Base-by-base conservation (phyloP, 2,797 vertebrate species). In the Mycteria americana region DNA sequence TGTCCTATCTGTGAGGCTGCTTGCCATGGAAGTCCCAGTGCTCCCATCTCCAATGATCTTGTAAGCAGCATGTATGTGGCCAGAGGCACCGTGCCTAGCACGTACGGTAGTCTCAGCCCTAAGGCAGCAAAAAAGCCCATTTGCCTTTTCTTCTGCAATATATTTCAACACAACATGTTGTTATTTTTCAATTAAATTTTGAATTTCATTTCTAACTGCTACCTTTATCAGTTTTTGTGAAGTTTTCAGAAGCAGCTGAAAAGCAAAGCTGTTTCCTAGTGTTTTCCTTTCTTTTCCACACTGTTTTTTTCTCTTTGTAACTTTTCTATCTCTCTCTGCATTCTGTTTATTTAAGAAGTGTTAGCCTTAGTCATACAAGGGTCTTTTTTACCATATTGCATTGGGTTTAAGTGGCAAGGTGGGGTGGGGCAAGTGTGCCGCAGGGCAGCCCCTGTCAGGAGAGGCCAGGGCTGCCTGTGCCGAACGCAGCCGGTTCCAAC, bases 361-460 rank as follows among this genome's bases (percentile, higher is more conserved):
- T 33, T 43, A 39, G 3, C 1, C 24, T 33, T 87, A 69, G 14
- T 25, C 43, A 41, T 28, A 17, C 15, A 57, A 50, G 28, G 63
- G 11, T 18, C 28, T 10, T 46, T 78, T 70, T 72, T n/a, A 23
- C 6, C 23, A 19, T 28, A 18, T 12, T 67, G 48, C 19, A 17
- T 17, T n/a, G 6, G 13, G 14, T 30, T 56, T 57, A 63, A 65
- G 22, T 11, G 10, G 13, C 10, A 48, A 13, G 16, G 24, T 60
- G 59, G 3, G 0, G 0, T 6, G 13, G 18, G 12, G 8, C 4
- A 4, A 23, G 15, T 25, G 27, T 46, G 18, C n/a, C 77, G n/a
- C 51, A 25, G 31, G 31, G 21, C 5, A 15, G n/a, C 6, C 10
- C 56, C 50, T 56, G 12, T 25, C 24, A 79, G 43, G 15, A 68